Conservation (phyloP, 92 coral and sea anemone species). For the Porites lobata region DNA sequence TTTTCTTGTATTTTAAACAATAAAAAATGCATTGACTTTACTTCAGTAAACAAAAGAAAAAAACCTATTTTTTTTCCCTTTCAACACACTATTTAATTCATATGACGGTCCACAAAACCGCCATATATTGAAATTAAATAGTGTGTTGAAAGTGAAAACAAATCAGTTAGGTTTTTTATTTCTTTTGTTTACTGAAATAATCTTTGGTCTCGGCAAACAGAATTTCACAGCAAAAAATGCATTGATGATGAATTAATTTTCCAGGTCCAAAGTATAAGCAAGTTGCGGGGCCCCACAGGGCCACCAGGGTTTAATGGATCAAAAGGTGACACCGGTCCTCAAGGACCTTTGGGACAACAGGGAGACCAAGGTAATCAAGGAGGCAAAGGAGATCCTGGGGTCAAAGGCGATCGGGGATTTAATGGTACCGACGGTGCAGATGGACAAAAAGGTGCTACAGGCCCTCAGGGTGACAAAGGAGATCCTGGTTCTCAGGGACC, state of each 20-base stretch:
- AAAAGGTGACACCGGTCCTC: conserved; percentile 9
- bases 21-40: too few species aligned
- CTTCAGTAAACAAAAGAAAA: too few species aligned
- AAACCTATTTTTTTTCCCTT: too few species aligned
- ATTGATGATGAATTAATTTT: background rate
- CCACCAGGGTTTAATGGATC: conserved; percentile 45
- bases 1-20: too few species aligned
- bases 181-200: too few species aligned
- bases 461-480: background rate
- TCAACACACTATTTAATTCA: too few species aligned
- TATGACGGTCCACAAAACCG: too few species aligned
- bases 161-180: too few species aligned
- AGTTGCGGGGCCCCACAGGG: conserved; percentile 13
- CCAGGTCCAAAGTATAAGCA: background rate
- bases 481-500: background rate
- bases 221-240: background rate
- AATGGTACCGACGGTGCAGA: background rate
- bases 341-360: background rate
- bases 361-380: conserved; percentile 16
- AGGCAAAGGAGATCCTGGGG: conserved; percentile 11
- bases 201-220: too few species aligned
- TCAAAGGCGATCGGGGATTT: background rate
- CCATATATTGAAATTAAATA: too few species aligned
- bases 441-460: background rate
- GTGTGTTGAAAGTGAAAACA: too few species aligned